Conservation (phyloP, 2,888 invertebrate genomes). For the Phymatocera aterrima region DNA sequence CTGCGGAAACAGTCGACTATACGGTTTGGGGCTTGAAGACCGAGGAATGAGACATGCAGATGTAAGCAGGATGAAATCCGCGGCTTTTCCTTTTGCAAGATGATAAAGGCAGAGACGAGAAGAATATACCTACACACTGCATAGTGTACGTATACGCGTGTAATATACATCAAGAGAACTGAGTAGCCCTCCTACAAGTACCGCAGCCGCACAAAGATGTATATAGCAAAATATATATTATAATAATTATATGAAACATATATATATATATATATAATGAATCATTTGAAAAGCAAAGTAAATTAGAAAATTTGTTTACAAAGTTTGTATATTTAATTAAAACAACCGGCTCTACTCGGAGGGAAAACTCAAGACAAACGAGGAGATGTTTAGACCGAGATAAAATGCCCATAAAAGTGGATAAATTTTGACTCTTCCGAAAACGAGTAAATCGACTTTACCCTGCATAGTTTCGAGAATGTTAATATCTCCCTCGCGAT, state of each 20-base stretch:
- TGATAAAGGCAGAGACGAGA: conserved; percentile 17
- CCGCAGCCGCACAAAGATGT: background rate
- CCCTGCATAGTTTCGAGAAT: background rate
- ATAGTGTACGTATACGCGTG: background rate
- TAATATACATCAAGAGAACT: conserved; percentile 27
- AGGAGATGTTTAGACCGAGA: conserved; percentile 4
- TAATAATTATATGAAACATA: no score
- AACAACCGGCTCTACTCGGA: background rate
- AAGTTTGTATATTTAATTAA: conserved; percentile 41
- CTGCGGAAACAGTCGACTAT: conserved; percentile 5
- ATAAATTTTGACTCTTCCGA: conserved; percentile 13
- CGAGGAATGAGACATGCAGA: conserved; percentile 26
- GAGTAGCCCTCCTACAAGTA: conserved; percentile 2
- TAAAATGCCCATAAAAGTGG: conserved; percentile 30
- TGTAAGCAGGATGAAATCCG: conserved; percentile 44
- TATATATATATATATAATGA: no score
- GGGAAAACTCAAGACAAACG: conserved; percentile 17
- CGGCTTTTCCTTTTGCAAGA: conserved; percentile 24
- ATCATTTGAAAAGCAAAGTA: conserved; percentile 22
- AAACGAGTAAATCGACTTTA: conserved; percentile 1
- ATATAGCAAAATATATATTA: no score
- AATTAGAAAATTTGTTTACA: conserved; percentile 24
- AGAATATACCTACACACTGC: conserved; percentile 3
- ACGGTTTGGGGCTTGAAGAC: conserved; percentile 14
- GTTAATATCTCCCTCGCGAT: background rate